Conservation (phyloP, 2,888 invertebrate genomes). For the Lithophane ornitopus region DNA sequence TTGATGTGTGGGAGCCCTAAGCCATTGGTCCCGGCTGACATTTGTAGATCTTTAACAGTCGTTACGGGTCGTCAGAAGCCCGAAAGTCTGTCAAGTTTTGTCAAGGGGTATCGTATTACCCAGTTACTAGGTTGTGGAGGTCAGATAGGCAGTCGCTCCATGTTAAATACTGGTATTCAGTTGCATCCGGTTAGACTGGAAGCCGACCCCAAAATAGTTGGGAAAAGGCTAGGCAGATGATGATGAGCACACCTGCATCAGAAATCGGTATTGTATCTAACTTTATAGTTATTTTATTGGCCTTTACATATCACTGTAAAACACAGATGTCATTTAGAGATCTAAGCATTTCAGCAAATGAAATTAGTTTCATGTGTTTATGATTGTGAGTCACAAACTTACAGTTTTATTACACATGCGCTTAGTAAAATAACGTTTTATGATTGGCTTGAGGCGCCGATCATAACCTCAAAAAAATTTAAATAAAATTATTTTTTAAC, state of each 20-base stretch:
- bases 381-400: constrained; percentile 3
- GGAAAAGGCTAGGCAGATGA: neutral
- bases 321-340: constrained; percentile 18
- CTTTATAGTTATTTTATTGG: constrained; percentile 30
- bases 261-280: neutral
- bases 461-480: no score
- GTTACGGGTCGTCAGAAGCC: no score
- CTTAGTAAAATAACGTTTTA: constrained; percentile 12
- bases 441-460: neutral
- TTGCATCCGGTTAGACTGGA: no score
- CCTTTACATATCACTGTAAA: constrained; percentile 15
- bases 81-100: no score
- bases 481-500: neutral
- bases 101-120: no score
- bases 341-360: constrained; percentile 49
- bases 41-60: no score
- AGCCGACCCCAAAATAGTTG: no score
- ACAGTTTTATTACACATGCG: constrained; percentile 16
- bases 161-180: no score
- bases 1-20: no score
- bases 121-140: no score
- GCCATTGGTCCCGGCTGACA: no score
- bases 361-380: constrained; percentile 24
- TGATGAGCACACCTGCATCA: neutral
- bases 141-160: no score